Conservation (phyloP, 2,113 vertebrate species). For the Apus apus region DNA sequence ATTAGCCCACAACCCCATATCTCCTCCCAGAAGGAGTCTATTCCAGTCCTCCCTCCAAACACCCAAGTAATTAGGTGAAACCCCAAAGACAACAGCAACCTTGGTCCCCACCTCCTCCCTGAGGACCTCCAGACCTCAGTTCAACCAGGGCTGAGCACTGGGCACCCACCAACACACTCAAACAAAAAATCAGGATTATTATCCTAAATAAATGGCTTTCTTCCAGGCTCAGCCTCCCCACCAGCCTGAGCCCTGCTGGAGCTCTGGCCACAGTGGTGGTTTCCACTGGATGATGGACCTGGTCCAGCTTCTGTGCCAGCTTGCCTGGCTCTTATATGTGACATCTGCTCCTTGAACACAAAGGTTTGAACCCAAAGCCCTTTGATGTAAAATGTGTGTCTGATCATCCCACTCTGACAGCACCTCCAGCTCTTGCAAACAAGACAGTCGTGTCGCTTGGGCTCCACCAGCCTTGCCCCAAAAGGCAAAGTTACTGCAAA, state of each 20-base stretch:
- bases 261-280: background rate
- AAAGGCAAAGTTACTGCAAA: background rate
- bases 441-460: fast-evolving
- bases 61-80: background rate
- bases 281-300: background rate
- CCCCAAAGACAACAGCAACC: background rate
- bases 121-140: background rate
- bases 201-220: background rate
- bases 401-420: background rate
- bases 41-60: background rate
- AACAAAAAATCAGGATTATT: background rate
- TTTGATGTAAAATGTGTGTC: background rate
- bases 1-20: background rate
- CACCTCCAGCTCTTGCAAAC: background rate
- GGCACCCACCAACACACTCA: fast-evolving
- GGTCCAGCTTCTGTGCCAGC: background rate
- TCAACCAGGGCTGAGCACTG: background rate
- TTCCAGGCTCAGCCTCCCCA: background rate
- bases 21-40: background rate
- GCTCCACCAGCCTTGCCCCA: background rate
- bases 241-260: background rate
- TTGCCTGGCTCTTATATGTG: background rate
- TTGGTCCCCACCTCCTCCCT: background rate
- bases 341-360: background rate
- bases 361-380: background rate